A percentile compares a stretch with the other conserved stretches of the same genome.
Evolutionary conservation across 1,140 invertebrate species (phyloP).

Genomic region (Drosophila parabipectinata): DNA sequence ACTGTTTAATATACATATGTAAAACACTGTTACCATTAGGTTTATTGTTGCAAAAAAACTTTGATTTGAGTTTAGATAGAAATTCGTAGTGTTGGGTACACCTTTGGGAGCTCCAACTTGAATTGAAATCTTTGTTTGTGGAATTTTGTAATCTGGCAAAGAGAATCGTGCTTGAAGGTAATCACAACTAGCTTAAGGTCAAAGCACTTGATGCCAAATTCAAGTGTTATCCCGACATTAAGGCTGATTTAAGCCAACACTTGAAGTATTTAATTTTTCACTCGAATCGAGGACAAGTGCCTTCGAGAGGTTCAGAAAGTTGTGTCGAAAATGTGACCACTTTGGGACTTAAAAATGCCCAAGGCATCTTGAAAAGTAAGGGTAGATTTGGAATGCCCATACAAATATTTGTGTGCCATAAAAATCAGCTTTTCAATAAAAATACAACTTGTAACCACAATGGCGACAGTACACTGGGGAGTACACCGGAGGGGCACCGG

Average conservation of each 20-base stretch:
- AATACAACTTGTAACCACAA: constrained; percentile 54
- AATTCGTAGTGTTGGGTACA: constrained; percentile 6
- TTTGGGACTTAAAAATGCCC: constrained; percentile 7
- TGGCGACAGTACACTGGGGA: constrained; percentile 43
- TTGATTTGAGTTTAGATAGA: constrained; percentile 66
- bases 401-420: constrained; percentile 44
- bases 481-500: constrained; percentile 18
- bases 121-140: constrained; percentile 20
- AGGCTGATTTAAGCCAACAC: constrained; percentile 23
- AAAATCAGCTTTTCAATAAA: constrained; percentile 69
- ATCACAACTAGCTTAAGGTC: constrained; percentile 12
- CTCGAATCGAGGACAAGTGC: constrained; percentile 5
- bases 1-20: constrained; percentile 26
- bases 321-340: constrained; percentile 1
- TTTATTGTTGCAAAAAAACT: constrained; percentile 58
- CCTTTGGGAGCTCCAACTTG: constrained; percentile 9
- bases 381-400: constrained; percentile 31
- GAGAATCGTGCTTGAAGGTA: constrained; percentile 43
- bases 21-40: constrained; percentile 37
- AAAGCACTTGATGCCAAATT: not conserved
- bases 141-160: constrained; percentile 27
- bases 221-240: constrained; percentile 13
- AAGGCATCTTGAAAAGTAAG: constrained; percentile 1
- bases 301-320: not conserved
- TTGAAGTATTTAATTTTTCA: constrained; percentile 34